Evolutionary conservation across 2,797 vertebrate genomes (phyloP).

Genomic region (Halcyon chelicuti): DNA sequence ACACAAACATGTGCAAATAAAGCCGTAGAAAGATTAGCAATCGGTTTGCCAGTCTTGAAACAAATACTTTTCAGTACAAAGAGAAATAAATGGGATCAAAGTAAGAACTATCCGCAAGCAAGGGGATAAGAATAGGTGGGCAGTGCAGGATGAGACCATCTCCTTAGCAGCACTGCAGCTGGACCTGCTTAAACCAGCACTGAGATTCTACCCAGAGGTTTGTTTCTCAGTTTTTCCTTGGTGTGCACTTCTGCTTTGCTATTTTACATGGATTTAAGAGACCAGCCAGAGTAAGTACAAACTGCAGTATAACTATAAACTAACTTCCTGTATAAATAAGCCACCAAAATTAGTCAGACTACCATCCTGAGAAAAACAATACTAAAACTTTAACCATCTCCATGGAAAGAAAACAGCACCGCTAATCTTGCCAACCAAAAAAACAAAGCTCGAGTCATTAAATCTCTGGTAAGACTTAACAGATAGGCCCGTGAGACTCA

Average conservation of each 20-base stretch:
- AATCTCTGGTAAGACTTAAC: background rate
- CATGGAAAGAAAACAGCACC: background rate
- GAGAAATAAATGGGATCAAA: background rate
- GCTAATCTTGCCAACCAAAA: background rate
- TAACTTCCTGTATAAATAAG: background rate
- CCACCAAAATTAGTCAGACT: background rate
- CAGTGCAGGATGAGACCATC: background rate
- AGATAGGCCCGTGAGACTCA: background rate
- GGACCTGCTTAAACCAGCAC: background rate
- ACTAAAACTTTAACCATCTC: background rate
- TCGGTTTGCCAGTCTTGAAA: background rate
- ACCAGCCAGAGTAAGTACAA: background rate
- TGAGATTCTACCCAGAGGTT: background rate
- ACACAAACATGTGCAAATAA: background rate
- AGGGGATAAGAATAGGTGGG: rapidly evolving
- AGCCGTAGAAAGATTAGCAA: rapidly evolving
- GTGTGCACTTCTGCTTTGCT: background rate
- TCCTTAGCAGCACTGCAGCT: background rate
- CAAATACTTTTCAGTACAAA: background rate
- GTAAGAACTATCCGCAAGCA: background rate
- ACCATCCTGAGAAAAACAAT: background rate
- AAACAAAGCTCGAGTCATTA: background rate
- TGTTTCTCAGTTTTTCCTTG: background rate
- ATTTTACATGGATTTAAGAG: background rate
- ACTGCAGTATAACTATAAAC: background rate